These are phyloP conservation scores for Promerops cafer DNA, from an alignment of 2,113 vertebrate genomes.

Conservation along the genomic window DNA sequence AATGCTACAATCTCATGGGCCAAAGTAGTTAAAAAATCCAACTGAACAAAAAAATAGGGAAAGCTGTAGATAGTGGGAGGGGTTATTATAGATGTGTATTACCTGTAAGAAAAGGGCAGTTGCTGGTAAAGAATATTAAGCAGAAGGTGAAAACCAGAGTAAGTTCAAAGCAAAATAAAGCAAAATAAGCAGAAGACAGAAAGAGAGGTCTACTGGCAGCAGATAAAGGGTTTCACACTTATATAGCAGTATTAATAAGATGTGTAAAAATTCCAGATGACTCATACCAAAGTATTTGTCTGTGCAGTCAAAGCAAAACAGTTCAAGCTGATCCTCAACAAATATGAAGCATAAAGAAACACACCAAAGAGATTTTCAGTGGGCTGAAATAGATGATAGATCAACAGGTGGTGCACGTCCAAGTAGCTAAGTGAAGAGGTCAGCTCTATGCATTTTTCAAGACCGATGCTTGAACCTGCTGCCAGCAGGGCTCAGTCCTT, in stretches of 20 bases:
- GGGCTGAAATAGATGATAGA: background rate
- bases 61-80: background rate
- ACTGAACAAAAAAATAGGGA: background rate
- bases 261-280: background rate
- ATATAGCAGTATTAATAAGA: background rate
- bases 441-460: background rate
- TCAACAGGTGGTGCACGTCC: background rate
- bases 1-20: background rate
- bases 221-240: background rate
- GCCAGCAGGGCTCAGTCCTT: background rate
- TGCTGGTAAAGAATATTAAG: background rate
- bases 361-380: background rate
- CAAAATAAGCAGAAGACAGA: background rate
- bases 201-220: background rate
- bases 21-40: background rate
- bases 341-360: background rate
- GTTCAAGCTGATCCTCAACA: background rate
- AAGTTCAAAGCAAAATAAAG: background rate
- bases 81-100: background rate
- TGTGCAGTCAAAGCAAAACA: background rate
- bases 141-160: background rate
- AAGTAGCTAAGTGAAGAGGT: background rate
- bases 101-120: background rate
- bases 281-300: background rate
- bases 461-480: background rate